These are phyloP conservation scores for Andrena haemorrhoa DNA, from an alignment of 2,888 invertebrate species.

Conservation along the genomic window DNA sequence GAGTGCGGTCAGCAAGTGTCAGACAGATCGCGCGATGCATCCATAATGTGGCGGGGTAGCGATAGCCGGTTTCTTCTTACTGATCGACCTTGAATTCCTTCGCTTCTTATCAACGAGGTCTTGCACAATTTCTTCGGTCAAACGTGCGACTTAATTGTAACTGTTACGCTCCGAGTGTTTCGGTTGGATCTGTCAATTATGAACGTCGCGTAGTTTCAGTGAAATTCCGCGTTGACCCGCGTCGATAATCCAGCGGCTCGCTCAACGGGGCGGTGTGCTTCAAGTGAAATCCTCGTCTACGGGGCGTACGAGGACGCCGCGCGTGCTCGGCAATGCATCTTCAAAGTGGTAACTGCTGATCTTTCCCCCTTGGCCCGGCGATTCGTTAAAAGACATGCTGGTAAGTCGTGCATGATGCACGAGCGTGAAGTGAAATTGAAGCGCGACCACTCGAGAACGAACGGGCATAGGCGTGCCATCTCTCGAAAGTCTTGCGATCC, in stretches of 20 bases:
- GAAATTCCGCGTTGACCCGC: constrained; percentile 10
- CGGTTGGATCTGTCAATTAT: too few species aligned
- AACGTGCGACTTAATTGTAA: too few species aligned
- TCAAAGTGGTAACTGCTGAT: constrained; percentile 59
- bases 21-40: constrained; percentile 63
- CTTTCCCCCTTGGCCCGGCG: constrained; percentile 42
- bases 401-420: constrained; percentile 69
- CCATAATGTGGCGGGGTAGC: constrained; percentile 10
- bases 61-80: neutral
- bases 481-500: constrained; percentile 48
- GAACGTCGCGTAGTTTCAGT: neutral
- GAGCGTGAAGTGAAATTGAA: constrained; percentile 64
- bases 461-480: constrained; percentile 43
- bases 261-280: constrained; percentile 4
- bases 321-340: constrained; percentile 29
- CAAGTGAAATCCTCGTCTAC: constrained; percentile 11
- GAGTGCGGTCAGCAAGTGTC: constrained; percentile 68
- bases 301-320: constrained; percentile 10
- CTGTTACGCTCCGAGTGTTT: too few species aligned
- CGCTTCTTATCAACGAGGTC: too few species aligned
- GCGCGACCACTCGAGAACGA: constrained; percentile 65
- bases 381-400: constrained; percentile 69
- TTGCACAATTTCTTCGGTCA: too few species aligned
- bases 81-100: neutral
- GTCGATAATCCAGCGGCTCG: constrained; percentile 22